Conservation (phyloP, 2,797 vertebrate genomes). For the Ibycter americanus region DNA sequence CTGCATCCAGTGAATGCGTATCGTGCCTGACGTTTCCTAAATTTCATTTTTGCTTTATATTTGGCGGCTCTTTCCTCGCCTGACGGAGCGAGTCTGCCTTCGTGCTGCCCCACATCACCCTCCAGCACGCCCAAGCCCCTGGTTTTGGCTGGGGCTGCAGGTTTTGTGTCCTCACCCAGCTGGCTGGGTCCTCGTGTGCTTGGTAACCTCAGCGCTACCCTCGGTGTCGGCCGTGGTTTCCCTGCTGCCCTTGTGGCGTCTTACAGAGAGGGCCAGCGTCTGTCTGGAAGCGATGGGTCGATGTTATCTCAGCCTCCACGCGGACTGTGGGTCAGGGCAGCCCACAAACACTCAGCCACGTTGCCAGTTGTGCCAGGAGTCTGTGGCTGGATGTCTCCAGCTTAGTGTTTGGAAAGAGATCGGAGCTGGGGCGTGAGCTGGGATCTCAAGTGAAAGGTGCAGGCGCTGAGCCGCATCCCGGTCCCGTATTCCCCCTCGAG, state of each 20-base stretch:
- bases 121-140: too few species aligned
- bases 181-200: not conserved
- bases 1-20: accelerated
- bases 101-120: accelerated
- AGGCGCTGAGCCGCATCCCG: not conserved
- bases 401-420: not conserved
- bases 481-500: not conserved
- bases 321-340: not conserved
- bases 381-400: not conserved
- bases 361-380: not conserved
- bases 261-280: not conserved
- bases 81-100: not conserved
- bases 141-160: not conserved
- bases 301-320: not conserved
- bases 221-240: not conserved
- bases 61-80: not conserved
- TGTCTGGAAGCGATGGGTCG: not conserved
- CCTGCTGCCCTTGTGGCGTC: not conserved
- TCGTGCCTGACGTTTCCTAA: not conserved
- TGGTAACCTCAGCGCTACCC: not conserved
- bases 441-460: not conserved
- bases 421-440: accelerated
- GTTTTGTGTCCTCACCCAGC: not conserved
- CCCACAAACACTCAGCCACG: not conserved
- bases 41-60: not conserved